Base-by-base conservation (phyloP, 2,113 vertebrate species). In the Chloebia gouldiae region DNA sequence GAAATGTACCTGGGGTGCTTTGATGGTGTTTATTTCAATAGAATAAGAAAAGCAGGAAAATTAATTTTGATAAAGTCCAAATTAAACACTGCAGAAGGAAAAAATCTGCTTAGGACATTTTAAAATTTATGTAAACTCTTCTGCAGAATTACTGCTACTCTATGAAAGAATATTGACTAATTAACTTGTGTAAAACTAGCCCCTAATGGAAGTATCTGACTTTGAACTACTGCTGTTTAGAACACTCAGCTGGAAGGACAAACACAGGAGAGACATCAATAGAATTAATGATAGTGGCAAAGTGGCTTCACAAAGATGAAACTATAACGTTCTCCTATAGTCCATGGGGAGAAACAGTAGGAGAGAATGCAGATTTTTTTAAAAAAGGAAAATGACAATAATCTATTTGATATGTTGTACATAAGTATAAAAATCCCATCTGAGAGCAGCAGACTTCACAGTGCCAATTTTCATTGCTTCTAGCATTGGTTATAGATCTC, bases 221-320 rank as follows among this genome's bases (percentile, higher is more conserved):
- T 97, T 97, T 93, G 88, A 94, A 94, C 83, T 88, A 71, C 45
- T 83, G 79, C 61, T 93, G 68, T 96, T 93, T 82, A 87, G 60
- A 91, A 76, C n/a, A 86, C 42, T 77, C 92, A 92, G 64, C 60
- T 93, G 65, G 79, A 94, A 92, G 94, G 72, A 79, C 79, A 96
- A 94, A 95, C 79, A 91, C 22, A 33, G 76, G 78, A 84, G 86
- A 93, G 54, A 81, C 63, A 96, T 87, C 28, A 80, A 37, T 81
- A 73, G 96, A 96, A 94, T 94, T 95, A 96, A 91, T 88, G 54
- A 94, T 12, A 40, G 33, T 65, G 33, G 90, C 40, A 81, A 95
- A 95, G 72, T 88, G 28, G 40, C 35, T 95, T 95, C 28, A 33
- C 81, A 92, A 68, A 95, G 70, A 88, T 71, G 57, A 73, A 68